Evolutionary conservation across 1,140 invertebrate genomes (phyloP).

Genomic region (Drosophila miranda): DNA sequence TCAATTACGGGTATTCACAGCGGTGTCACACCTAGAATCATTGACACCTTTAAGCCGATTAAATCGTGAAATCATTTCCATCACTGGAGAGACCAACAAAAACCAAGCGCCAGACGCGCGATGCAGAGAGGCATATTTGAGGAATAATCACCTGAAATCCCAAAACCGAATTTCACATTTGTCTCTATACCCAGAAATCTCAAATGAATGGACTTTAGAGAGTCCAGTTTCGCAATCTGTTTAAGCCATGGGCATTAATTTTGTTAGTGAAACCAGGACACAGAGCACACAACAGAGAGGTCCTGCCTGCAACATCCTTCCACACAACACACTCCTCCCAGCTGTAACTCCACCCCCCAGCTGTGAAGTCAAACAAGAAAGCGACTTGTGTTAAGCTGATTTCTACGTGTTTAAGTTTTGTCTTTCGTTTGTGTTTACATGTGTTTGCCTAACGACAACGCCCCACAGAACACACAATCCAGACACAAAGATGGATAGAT

Average conservation of each 20-base stretch:
- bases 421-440: conserved; percentile 67
- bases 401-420: conserved; percentile 68
- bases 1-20: not conserved
- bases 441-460: conserved; percentile 48
- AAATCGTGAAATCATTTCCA: no score
- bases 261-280: conserved; percentile 22
- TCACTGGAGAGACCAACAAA: no score
- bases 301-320: not conserved
- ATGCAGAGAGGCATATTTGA: not conserved
- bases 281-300: conserved; percentile 5
- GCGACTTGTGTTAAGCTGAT: conserved; percentile 66
- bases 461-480: conserved; percentile 17
- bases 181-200: conserved; percentile 12
- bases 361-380: conserved; percentile 58
- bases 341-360: conserved; percentile 12
- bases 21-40: no score
- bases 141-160: not conserved
- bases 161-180: conserved; percentile 28
- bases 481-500: conserved; percentile 6
- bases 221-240: conserved; percentile 22
- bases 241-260: conserved; percentile 39
- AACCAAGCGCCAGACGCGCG: no score
- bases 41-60: no score
- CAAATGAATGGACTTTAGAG: conserved; percentile 28
- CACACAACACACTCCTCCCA: not conserved